Evolutionary conservation across 2,888 invertebrate genomes (phyloP).

Genomic region (Therioaphis trifolii): DNA sequence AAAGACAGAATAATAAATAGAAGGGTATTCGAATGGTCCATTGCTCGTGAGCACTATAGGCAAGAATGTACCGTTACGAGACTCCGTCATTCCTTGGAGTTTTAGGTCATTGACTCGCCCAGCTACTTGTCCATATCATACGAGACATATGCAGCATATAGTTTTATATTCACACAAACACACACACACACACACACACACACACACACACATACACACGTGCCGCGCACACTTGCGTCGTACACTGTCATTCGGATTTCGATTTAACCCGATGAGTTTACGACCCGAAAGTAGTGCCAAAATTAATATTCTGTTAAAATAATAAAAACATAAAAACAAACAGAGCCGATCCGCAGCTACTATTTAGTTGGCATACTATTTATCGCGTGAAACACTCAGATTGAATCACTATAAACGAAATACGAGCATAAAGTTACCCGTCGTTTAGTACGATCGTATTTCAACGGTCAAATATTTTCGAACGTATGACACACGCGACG

Average conservation of each 20-base stretch:
- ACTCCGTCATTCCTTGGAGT: slow-evolving; percentile 49
- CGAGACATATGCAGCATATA: not conserved
- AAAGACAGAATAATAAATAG: not conserved
- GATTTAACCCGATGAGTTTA: not conserved
- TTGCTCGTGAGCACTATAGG: slow-evolving; percentile 32
- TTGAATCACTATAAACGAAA: too few relatives aligned
- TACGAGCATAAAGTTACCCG: too few relatives aligned
- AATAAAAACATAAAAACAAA: not conserved
- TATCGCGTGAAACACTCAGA: too few relatives aligned
- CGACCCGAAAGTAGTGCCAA: not conserved
- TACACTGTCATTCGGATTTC: not conserved
- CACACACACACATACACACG: too few relatives aligned
- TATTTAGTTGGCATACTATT: too few relatives aligned
- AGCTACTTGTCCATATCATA: slow-evolving; percentile 43
- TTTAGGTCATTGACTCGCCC: slow-evolving; percentile 56
- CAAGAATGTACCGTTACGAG: slow-evolving; percentile 50
- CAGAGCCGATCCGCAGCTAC: too few relatives aligned
- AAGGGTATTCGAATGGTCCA: slow-evolving; percentile 37
- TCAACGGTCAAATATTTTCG: too few relatives aligned
- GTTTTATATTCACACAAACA: slow-evolving; percentile 30
- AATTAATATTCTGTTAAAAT: not conserved
- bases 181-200: not conserved
- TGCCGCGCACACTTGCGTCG: not conserved
- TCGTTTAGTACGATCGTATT: too few relatives aligned
- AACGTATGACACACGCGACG: too few relatives aligned